Evolutionary conservation across 2,113 vertebrate genomes (phyloP).

Genomic region (Marcusenius ussheri): DNA sequence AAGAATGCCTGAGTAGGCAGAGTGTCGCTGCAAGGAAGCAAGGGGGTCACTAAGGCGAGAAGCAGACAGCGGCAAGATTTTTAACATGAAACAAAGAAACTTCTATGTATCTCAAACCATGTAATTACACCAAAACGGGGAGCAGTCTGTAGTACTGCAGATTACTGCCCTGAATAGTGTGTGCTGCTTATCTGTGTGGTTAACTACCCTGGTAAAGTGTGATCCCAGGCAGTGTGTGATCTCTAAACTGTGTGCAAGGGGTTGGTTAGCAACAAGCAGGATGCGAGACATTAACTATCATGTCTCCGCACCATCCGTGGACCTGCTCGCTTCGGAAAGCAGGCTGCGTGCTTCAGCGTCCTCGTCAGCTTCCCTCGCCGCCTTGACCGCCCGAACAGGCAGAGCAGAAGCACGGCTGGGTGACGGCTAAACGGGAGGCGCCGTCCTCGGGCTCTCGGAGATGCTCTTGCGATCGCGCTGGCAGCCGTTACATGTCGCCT

Average conservation of each 20-base stretch:
- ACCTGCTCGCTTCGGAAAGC: neutral
- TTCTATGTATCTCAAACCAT: neutral
- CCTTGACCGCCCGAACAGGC: neutral
- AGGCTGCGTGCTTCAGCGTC: neutral
- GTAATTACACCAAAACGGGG: neutral
- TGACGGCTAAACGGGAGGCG: neutral
- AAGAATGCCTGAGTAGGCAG: neutral
- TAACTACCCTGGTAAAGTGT: neutral
- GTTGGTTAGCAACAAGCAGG: neutral
- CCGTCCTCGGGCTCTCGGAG: neutral
- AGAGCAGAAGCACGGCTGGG: neutral
- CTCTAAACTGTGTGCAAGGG: neutral
- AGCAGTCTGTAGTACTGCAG: neutral
- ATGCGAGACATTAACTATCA: neutral
- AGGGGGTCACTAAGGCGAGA: neutral
- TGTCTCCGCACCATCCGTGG: neutral
- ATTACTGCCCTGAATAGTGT: too few species aligned
- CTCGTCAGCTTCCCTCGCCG: neutral
- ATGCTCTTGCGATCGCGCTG: constrained; percentile 6
- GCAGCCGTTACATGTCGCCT: neutral
- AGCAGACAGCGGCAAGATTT: neutral
- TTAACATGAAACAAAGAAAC: neutral
- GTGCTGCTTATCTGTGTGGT: neutral
- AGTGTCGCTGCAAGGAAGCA: neutral
- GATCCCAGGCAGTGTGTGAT: neutral